Evolutionary conservation across 2,797 vertebrate species (phyloP), one percentile per base, ranked within the genome.

Genomic region (Acomys russatus): DNA sequence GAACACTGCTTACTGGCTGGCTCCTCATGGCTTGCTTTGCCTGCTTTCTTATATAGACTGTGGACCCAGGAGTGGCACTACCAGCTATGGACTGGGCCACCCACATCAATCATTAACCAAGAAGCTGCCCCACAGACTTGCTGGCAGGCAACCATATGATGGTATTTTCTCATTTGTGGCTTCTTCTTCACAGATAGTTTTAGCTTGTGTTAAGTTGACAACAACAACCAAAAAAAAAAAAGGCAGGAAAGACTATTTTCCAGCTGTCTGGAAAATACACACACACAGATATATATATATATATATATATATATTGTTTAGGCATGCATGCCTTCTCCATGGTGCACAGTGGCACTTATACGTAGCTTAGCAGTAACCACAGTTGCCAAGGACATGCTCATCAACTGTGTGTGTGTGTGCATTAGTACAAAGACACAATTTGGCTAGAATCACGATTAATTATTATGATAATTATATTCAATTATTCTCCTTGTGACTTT

Each of bases 401-500:
- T 44, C 44, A 44, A 44, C 44, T 44, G 44, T n/a, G n/a, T 44
- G 44, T 44, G 44, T 44, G 44, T 44, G 44, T 44, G 20, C 30
- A 30, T 9, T 38, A 54, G 14, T 28, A 49, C 61, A 84, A 85
- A 83, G 64, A 77, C 77, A 49, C 76, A 94, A 77, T 70, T 56
- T 22, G 83, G 25, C 17, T 90, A 28, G 38, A 91, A 91, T 89
- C 20, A 79, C 90, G 84, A 83, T 86, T 73, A 77, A 20, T 33
- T 66, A 61, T 66, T 59, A 59, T 78, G 88, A 59, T 56, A 49
- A 54, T 68, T 92, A 70, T 38, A 49, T 70, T 79, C 49, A 64
- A 38, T 89, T 92, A 38, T 89, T 92, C 83, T 84, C 74, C 83
- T 92, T 78, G 70, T 85, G 35, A 91, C 28, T 92, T 70, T 94